Conservation (phyloP, 2,888 invertebrate species). For the Lochmaea capreae region DNA sequence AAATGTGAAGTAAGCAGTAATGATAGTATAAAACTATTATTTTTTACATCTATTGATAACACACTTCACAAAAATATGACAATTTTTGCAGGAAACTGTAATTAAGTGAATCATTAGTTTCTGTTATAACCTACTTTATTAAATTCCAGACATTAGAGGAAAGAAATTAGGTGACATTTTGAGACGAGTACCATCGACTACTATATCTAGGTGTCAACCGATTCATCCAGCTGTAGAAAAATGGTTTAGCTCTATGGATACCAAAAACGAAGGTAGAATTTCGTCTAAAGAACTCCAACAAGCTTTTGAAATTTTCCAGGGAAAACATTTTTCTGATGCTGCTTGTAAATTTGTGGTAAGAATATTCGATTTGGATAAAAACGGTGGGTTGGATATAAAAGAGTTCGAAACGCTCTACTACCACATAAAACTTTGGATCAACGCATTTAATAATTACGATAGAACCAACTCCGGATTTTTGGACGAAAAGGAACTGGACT, state of each 20-base stretch:
- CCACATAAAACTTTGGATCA: slow-evolving; percentile 60
- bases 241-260: slow-evolving; percentile 56
- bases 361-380: slow-evolving; percentile 60
- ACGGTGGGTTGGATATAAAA: slow-evolving; percentile 59
- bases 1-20: too few relatives aligned
- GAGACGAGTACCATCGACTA: background rate
- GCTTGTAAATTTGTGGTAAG: slow-evolving; percentile 61
- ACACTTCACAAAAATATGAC: too few relatives aligned
- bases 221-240: slow-evolving; percentile 56
- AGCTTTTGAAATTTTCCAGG: slow-evolving; percentile 60
- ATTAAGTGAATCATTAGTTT: too few relatives aligned
- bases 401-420: slow-evolving; percentile 61
- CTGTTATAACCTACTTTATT: background rate
- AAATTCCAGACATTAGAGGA: background rate
- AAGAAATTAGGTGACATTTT: background rate
- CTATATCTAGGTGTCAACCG: background rate
- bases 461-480: slow-evolving; percentile 56
- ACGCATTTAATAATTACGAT: slow-evolving; percentile 60
- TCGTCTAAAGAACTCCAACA: slow-evolving; percentile 59
- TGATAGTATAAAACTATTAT: too few relatives aligned
- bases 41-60: too few relatives aligned
- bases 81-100: too few relatives aligned
- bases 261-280: slow-evolving; percentile 55
- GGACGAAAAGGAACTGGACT: slow-evolving; percentile 57
- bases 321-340: slow-evolving; percentile 58